These are phyloP conservation scores for Tetramorium bicarinatum DNA, from an alignment of 2,888 invertebrate species.

Conservation along the genomic window DNA sequence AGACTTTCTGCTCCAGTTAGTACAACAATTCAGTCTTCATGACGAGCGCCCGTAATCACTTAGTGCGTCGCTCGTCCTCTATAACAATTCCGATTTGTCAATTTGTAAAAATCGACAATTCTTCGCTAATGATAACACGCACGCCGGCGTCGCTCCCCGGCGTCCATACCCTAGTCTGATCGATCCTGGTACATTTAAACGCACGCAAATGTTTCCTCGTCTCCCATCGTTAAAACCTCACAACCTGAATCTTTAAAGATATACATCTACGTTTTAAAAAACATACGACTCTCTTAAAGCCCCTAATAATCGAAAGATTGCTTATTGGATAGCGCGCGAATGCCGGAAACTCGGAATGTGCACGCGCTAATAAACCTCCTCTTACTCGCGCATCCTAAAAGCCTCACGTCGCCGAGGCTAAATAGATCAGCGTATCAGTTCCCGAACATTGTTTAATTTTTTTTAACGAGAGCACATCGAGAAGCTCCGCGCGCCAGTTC, in stretches of 20 bases:
- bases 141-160: conserved; percentile 5
- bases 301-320: conserved; percentile 65
- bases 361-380: conserved; percentile 51
- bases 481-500: conserved; percentile 40
- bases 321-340: conserved; percentile 49
- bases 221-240: conserved; percentile 36
- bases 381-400: not conserved
- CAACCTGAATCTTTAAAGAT: conserved; percentile 47
- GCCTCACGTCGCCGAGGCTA: not conserved
- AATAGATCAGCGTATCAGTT: not conserved
- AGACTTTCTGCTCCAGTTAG: conserved; percentile 56
- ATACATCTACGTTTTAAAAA: conserved; percentile 61
- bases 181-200: conserved; percentile 32
- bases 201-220: conserved; percentile 39
- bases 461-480: conserved; percentile 20
- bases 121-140: conserved; percentile 34
- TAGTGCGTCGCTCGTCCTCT: not conserved
- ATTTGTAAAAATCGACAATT: conserved; percentile 40
- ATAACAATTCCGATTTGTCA: conserved; percentile 49
- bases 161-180: conserved; percentile 21
- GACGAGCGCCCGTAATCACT: not conserved
- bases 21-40: conserved; percentile 62
- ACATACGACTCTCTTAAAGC: conserved; percentile 63
- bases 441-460: not conserved
- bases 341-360: conserved; percentile 65